A percentile compares a stretch with the other conserved stretches of the same genome.
These are phyloP conservation scores for Trachelus tabidus DNA, from an alignment of 2,888 invertebrate species.

Conservation along the genomic window DNA sequence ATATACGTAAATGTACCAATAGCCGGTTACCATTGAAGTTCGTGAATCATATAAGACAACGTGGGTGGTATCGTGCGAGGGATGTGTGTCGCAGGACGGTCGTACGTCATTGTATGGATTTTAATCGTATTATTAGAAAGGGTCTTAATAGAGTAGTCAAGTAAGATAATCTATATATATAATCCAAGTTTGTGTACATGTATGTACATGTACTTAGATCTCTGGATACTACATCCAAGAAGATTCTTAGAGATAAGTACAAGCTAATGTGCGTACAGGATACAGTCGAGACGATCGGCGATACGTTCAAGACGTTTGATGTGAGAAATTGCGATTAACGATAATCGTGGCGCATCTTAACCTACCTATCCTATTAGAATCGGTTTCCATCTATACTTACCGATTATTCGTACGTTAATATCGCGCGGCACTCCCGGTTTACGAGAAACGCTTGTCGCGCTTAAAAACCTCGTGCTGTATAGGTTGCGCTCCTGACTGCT, in stretches of 20 bases:
- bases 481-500: constrained; percentile 2
- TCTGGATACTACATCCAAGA: neutral
- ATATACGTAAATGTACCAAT: constrained; percentile 12
- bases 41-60: constrained; percentile 19
- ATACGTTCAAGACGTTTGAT: neutral
- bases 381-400: neutral
- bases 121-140: neutral
- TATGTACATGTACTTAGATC: too few relatives aligned
- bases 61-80: constrained; percentile 12
- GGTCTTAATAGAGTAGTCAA: neutral
- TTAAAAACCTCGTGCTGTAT: constrained; percentile 17
- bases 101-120: constrained; percentile 9
- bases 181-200: too few relatives aligned
- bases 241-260: neutral
- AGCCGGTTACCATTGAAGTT: constrained; percentile 18
- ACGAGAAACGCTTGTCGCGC: constrained; percentile 31
- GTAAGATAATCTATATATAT: neutral
- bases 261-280: neutral
- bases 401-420: neutral
- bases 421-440: constrained; percentile 29
- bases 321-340: neutral
- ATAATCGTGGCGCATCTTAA: neutral
- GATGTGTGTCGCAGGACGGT: neutral
- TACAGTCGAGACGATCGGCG: neutral
- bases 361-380: neutral